These are phyloP conservation scores for Drosophila mojavensis DNA, from an alignment of 1,140 invertebrate species.

Conservation along the genomic window DNA sequence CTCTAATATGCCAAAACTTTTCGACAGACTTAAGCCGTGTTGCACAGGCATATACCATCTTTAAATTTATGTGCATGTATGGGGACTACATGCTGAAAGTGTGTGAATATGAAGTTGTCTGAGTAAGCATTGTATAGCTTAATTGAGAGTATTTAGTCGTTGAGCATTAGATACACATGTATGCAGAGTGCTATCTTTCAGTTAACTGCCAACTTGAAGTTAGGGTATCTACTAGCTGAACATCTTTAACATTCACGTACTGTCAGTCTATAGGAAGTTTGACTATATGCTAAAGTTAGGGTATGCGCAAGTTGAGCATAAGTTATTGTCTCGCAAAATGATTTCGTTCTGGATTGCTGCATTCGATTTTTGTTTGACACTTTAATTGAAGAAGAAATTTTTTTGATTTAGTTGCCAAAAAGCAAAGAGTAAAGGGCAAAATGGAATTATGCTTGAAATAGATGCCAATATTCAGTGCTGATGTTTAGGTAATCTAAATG, in stretches of 20 bases:
- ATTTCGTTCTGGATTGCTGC: background rate
- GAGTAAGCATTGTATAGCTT: too few species aligned
- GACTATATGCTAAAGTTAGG: background rate
- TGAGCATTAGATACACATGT: too few species aligned
- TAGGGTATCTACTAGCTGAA: background rate
- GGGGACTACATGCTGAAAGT: too few species aligned
- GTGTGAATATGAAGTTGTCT: too few species aligned
- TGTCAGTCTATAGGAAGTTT: too few species aligned
- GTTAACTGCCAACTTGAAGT: background rate
- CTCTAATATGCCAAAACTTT: background rate
- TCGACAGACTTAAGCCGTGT: background rate
- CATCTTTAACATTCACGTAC: too few species aligned
- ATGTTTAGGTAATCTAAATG: slow-evolving; percentile 33
- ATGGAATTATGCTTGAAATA: slow-evolving; percentile 38
- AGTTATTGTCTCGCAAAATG: too few species aligned
- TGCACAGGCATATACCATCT: too few species aligned
- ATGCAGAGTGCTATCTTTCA: too few species aligned
- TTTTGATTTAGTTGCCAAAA: slow-evolving; percentile 25
- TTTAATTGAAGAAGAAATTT: slow-evolving; percentile 61
- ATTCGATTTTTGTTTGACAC: slow-evolving; percentile 57
- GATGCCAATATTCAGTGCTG: slow-evolving; percentile 43
- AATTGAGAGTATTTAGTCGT: too few species aligned
- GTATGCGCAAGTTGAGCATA: background rate
- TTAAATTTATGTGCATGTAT: background rate
- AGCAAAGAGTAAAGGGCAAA: slow-evolving; percentile 1